Base-by-base conservation (phyloP, 2,797 vertebrate genomes). In the Melanotaenia pygmaea region DNA sequence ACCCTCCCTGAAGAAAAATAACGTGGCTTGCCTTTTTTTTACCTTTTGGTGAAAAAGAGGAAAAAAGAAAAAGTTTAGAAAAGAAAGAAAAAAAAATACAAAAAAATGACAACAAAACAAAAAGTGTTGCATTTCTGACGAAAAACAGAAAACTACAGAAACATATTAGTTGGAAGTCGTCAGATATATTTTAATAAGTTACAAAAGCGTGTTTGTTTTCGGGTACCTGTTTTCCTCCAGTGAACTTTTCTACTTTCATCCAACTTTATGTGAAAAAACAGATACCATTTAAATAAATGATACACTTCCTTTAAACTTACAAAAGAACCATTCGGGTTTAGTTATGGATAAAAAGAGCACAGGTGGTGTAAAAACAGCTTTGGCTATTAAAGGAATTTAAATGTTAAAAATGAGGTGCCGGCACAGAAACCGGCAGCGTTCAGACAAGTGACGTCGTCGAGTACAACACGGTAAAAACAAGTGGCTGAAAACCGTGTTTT, bases 131-230 rank as follows among this genome's bases (percentile, higher is more conserved):
- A 12, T 38, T 38, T 14, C 37, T 45, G 45, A n/a, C 2, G 1
- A 74, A 45, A 32, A 56, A 54, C 26, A 58, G 24, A 67, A 18
- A 32, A 30, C 56, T 64, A 38, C 10, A 60, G 0, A 18, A 70
- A 11, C 3, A 16, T 43, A 14, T 56, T 13, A 30, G 24, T 45
- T 56, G 38, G 43, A 87, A 83, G 60, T 88, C 86, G 64, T 80
- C 80, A 84, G 68, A 88, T 89, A 84, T 90, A 89, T 92, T 94
- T 94, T 94, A 94, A 95, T 94, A 95, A 94, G 79, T 94, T 95
- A 95, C 93, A 94, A 94, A 94, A 89, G 85, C 82, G 88, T 86
- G 89, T 89, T 85, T 90, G 81, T 86, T 90, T 85, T 86, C 72
- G 85, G 90, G 91, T 93, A 95, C 92, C 93, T 90, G 87, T 84